Percentiles rank a stretch among this genome's conserved stretches.
Conservation (phyloP, 23 tunicate genomes). For the Clavelina lepadiformis region DNA sequence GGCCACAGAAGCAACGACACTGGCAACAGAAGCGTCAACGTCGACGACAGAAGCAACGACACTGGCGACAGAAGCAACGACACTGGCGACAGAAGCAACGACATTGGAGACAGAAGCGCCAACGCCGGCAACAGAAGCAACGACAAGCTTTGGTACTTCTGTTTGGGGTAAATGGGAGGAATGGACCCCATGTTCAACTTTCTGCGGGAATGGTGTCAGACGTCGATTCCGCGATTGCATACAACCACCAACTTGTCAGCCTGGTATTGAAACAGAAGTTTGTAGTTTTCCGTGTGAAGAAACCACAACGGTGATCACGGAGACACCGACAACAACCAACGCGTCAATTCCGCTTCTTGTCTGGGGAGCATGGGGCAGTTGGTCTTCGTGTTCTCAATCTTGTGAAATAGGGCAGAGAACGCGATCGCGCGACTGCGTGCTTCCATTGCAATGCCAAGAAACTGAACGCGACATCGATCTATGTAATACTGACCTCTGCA, state of each 20-base stretch:
- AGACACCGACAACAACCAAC: no score
- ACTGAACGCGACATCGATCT: neutral
- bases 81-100: neutral
- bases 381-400: slow-evolving; percentile 54
- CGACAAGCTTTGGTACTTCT: no score
- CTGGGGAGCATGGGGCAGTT: slow-evolving; percentile 68
- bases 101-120: neutral
- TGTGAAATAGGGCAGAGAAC: slow-evolving; percentile 41
- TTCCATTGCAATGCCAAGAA: slow-evolving; percentile 12
- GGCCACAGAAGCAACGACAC: slow-evolving; percentile 1
- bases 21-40: neutral
- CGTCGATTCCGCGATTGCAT: no score
- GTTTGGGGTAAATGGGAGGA: no score
- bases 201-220: no score
- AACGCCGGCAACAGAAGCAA: neutral
- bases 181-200: no score
- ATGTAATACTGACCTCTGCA: slow-evolving; percentile 12
- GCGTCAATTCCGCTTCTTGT: no score
- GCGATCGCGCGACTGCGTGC: slow-evolving; percentile 36
- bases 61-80: neutral
- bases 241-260: no score
- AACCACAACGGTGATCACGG: no score
- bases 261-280: no score
- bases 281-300: no score
- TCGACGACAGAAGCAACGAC: neutral